Evolutionary conservation across 1,140 invertebrate species (phyloP).

Genomic region (Pseudoatta argentina): DNA sequence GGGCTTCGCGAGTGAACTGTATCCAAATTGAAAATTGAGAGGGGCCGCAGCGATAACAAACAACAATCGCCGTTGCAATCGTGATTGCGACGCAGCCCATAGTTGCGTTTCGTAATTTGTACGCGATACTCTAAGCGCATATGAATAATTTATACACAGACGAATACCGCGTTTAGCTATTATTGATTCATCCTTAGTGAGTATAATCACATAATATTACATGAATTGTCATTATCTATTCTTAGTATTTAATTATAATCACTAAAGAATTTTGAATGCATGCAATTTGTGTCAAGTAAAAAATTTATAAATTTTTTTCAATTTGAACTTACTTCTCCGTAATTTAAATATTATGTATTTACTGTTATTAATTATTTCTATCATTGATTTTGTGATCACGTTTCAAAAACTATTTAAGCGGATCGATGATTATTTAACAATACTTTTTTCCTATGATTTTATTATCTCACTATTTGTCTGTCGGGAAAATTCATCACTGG

Average conservation of each 20-base stretch:
- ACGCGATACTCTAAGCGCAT: constrained; percentile 49
- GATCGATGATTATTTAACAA: background rate
- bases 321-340: background rate
- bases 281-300: background rate
- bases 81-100: constrained; percentile 40
- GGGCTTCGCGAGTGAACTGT: constrained; percentile 64
- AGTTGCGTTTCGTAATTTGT: constrained; percentile 56
- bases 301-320: background rate
- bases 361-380: background rate
- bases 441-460: background rate
- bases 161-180: constrained; percentile 19
- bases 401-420: background rate
- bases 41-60: constrained; percentile 49
- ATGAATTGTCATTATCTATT: background rate
- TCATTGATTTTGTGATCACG: background rate
- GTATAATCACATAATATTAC: background rate
- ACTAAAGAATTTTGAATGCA: background rate
- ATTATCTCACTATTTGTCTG: background rate
- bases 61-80: constrained; percentile 51
- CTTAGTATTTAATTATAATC: background rate
- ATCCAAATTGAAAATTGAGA: constrained; percentile 64
- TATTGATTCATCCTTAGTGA: constrained; percentile 27
- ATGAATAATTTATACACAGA: constrained; percentile 56
- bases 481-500: background rate
- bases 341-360: background rate